Base-by-base conservation (phyloP, 2,113 vertebrate species). In the Thunnus maccoyii region DNA sequence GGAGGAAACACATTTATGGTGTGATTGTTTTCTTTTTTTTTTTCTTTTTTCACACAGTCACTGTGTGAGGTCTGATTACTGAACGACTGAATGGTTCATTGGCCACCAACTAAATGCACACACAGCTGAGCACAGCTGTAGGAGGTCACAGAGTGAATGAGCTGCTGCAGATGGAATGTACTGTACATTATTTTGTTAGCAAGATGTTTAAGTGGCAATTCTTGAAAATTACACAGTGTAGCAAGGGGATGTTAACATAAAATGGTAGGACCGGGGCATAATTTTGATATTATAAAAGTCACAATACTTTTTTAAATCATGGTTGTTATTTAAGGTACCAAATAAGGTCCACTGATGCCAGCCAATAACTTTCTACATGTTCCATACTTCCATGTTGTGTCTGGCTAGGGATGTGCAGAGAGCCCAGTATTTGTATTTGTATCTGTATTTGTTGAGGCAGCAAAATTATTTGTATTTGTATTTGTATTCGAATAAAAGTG, bases 1-100 rank as follows among this genome's bases (percentile, higher is more conserved):
- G 60, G 50, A 87, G 46, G 56, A 83, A 70, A 73, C 1, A 52
- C 68, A 76, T 68, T 46, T 72, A 76, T 55, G 54, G 65, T 30
- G 25, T 16, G 18, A 47, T 36, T 36, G 32, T 36, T 36, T 36
- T 36, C 9, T 8, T 36, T 36, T 36, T 1, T 36, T 36, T 36
- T 36, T 7, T 36, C 32, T 36, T 32, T 56, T 62, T 16, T 50
- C 1, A 10, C 32, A 56, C 15, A 52, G 51, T 51, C 65, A 51
- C 30, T 63, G 55, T 44, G n/a, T 13, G 15, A 77, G 4, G 58
- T 18, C 30, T 55, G 36, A 78, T 60, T 60, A 51, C 46, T 20
- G 54, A 56, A 76, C 32, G 58, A 56, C 13, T 76, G 4, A 62
- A 20, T 32, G 25, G 30, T 20, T 65, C 3, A 46, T 17, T 71